phyloP scores from a whole-genome alignment of 2,888 invertebrate genomes.

The Oligia strigilis region DNA sequence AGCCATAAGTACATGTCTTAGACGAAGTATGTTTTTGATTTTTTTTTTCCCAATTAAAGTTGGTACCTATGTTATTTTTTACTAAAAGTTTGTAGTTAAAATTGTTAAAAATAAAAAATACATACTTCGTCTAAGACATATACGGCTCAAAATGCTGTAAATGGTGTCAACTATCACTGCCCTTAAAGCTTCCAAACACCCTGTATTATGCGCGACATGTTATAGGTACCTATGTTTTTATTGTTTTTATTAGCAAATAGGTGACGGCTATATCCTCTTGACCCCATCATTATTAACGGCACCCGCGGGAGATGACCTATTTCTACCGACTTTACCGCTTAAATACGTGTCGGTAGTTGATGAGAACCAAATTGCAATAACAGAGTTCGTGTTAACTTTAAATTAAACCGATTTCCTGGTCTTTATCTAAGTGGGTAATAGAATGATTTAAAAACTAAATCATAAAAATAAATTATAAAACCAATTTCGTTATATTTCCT shows the following conservation, averaged over 20 bases:
- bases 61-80: too few relatives aligned
- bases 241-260: conserved; percentile 3
- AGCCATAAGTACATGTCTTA: too few relatives aligned
- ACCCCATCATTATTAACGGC: conserved; percentile 21
- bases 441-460: conserved; percentile 1
- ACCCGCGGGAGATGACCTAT: conserved; percentile 14
- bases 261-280: conserved; percentile 10
- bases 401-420: conserved; percentile 26
- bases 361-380: conserved; percentile 7
- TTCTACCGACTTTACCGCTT: neutral
- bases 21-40: too few relatives aligned
- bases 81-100: too few relatives aligned
- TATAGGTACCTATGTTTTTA: neutral
- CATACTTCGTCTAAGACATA: too few relatives aligned
- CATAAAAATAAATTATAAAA: neutral
- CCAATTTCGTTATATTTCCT: neutral
- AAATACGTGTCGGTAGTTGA: neutral
- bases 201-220: neutral
- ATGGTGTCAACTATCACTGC: too few relatives aligned
- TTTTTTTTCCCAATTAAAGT: too few relatives aligned
- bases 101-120: too few relatives aligned
- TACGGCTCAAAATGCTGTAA: too few relatives aligned
- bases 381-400: neutral
- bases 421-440: neutral
- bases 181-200: too few relatives aligned